These are phyloP conservation scores for Folsomia candida DNA, from an alignment of 2,888 invertebrate species.

Conservation along the genomic window DNA sequence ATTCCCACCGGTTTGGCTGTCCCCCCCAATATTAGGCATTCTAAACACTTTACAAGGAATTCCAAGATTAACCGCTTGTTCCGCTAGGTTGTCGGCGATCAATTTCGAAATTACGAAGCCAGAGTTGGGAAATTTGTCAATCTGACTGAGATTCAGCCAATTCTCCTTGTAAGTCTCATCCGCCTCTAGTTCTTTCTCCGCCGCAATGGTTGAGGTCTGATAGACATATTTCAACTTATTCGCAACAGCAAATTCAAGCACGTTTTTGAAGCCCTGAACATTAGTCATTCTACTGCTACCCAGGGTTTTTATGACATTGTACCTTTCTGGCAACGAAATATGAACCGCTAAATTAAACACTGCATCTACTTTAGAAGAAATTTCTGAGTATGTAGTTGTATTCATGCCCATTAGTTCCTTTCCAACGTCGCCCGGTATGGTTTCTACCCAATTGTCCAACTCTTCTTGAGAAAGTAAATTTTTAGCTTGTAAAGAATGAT, in stretches of 20 bases:
- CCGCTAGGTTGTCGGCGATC: too few relatives aligned
- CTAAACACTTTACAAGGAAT: too few relatives aligned
- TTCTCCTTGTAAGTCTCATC: not conserved
- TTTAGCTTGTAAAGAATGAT: constrained; percentile 8
- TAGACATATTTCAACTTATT: constrained; percentile 13
- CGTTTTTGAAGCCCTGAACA: constrained; percentile 8
- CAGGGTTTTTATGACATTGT: constrained; percentile 9
- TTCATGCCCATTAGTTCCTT: constrained; percentile 1
- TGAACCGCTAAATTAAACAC: constrained; percentile 16
- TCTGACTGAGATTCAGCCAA: not conserved
- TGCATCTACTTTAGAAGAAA: constrained; percentile 11
- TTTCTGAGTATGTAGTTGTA: not conserved
- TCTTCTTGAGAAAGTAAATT: not conserved
- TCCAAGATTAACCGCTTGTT: too few relatives aligned
- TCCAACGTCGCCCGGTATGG: not conserved
- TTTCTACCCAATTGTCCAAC: not conserved
- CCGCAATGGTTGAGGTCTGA: not conserved
- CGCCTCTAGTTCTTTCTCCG: not conserved
- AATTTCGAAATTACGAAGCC: constrained; percentile 3
- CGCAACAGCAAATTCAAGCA: constrained; percentile 13
- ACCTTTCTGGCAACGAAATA: constrained; percentile 11
- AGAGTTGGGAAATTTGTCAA: not conserved
- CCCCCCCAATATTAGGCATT: constrained; percentile 14
- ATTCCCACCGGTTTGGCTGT: constrained; percentile 9
- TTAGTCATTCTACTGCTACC: constrained; percentile 17